phyloP scores from a whole-genome alignment of 2,888 invertebrate species.

The Drosophila heteroneura region DNA sequence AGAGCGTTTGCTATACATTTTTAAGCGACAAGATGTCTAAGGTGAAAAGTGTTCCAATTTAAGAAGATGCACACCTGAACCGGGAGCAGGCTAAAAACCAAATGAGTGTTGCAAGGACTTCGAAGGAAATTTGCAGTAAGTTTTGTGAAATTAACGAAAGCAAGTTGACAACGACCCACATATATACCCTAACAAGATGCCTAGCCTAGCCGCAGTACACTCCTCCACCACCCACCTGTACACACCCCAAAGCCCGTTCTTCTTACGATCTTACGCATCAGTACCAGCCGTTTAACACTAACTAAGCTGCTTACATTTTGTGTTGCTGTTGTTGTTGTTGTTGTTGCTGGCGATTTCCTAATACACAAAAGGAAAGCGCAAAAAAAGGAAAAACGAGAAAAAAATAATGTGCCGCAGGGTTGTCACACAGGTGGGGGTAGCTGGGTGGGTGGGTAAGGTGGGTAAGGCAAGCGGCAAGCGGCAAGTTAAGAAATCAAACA shows the following conservation, averaged over 20 bases:
- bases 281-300: constrained; percentile 75
- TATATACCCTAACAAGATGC: neutral
- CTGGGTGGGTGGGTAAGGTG: neutral
- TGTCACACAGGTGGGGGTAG: constrained; percentile 23
- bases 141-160: constrained; percentile 10
- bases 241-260: neutral
- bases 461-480: constrained; percentile 33
- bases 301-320: constrained; percentile 69
- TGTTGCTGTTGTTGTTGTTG: neutral
- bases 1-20: neutral
- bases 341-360: constrained; percentile 50
- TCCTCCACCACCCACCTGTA: neutral
- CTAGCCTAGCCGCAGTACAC: neutral
- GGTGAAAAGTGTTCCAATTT: neutral
- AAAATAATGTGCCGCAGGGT: constrained; percentile 56
- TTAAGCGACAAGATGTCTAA: neutral
- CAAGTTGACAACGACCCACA: neutral
- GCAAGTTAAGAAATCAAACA: constrained; percentile 78
- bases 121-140: constrained; percentile 28
- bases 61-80: neutral
- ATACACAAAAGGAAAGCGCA: constrained; percentile 58
- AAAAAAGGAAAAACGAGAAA: constrained; percentile 26
- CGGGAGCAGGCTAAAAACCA: neutral
- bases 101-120: constrained; percentile 10
- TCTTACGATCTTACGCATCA: constrained; percentile 37